These are phyloP conservation scores for Sogatella furcifera DNA, from an alignment of 1,140 invertebrate genomes.

Conservation along the genomic window DNA sequence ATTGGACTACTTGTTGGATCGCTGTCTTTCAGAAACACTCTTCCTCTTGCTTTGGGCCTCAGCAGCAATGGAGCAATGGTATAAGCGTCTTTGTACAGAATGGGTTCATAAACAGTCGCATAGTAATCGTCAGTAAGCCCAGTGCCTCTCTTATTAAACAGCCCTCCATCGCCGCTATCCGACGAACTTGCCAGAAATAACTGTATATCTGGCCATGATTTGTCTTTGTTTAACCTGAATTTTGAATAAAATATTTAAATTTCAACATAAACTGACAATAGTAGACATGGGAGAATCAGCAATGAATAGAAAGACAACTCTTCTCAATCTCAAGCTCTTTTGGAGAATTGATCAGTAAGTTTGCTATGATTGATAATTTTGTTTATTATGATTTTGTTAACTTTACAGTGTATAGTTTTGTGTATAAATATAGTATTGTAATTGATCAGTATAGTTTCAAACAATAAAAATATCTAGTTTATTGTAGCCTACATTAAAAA, in stretches of 20 bases:
- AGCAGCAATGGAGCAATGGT: constrained; percentile 53
- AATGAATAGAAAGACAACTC: too few species aligned
- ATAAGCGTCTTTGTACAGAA: constrained; percentile 53
- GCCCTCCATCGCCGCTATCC: constrained; percentile 64
- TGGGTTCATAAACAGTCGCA: constrained; percentile 50
- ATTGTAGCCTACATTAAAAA: too few species aligned
- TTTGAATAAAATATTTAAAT: too few species aligned
- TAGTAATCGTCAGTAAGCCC: constrained; percentile 56
- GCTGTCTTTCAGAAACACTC: constrained; percentile 46
- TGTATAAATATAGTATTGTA: too few species aligned
- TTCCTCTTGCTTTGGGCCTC: constrained; percentile 58
- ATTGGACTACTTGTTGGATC: constrained; percentile 58
- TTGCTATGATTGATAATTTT: too few species aligned
- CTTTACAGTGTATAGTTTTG: too few species aligned
- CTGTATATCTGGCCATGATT: constrained; percentile 69
- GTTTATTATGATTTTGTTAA: neutral
- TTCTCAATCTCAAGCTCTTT: neutral
- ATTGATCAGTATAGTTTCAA: too few species aligned
- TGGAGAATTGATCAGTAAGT: neutral
- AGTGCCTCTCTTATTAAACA: constrained; percentile 50
- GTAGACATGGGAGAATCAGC: too few species aligned
- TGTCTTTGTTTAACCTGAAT: constrained; percentile 20
- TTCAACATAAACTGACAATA: too few species aligned
- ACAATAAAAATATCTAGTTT: too few species aligned
- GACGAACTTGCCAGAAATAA: constrained; percentile 55